A percentile compares a stretch with the other conserved stretches of the same genome.
These are phyloP conservation scores for Vanessa atalanta DNA, from an alignment of 1,140 invertebrate genomes.

Conservation along the genomic window DNA sequence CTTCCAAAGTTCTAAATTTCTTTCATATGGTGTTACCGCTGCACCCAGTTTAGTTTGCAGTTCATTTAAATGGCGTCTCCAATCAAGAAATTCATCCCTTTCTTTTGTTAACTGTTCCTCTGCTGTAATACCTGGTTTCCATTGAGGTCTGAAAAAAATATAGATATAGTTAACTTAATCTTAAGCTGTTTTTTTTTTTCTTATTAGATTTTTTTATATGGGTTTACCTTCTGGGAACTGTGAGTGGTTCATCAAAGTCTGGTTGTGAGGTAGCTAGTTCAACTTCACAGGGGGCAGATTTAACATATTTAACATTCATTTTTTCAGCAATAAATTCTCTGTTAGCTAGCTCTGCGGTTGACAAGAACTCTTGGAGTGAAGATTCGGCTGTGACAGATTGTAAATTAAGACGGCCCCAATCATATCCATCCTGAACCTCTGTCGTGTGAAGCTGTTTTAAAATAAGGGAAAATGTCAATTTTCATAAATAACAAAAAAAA, in stretches of 20 bases:
- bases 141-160: slow-evolving; percentile 85
- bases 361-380: slow-evolving; percentile 97
- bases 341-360: slow-evolving; percentile 95
- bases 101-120: slow-evolving; percentile 90
- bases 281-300: slow-evolving; percentile 61
- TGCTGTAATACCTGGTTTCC: slow-evolving; percentile 87
- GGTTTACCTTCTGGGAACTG: slow-evolving; percentile 74
- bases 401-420: slow-evolving; percentile 93
- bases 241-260: slow-evolving; percentile 72
- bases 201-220: not conserved
- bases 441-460: slow-evolving; percentile 89
- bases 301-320: slow-evolving; percentile 88
- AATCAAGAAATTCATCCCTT: slow-evolving; percentile 91
- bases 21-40: slow-evolving; percentile 97
- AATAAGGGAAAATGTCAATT: too few species aligned
- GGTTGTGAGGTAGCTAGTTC: slow-evolving; percentile 67
- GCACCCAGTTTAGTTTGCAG: slow-evolving; percentile 88
- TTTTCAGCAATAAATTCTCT: slow-evolving; percentile 96
- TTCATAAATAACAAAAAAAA: not conserved
- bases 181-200: not conserved
- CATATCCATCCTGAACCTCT: slow-evolving; percentile 93
- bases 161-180: not conserved
- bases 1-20: slow-evolving; percentile 99
- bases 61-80: slow-evolving; percentile 90
- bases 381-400: slow-evolving; percentile 97